Base-by-base conservation (phyloP, 2,888 invertebrate species). In the Torymus aiolomorphi region DNA sequence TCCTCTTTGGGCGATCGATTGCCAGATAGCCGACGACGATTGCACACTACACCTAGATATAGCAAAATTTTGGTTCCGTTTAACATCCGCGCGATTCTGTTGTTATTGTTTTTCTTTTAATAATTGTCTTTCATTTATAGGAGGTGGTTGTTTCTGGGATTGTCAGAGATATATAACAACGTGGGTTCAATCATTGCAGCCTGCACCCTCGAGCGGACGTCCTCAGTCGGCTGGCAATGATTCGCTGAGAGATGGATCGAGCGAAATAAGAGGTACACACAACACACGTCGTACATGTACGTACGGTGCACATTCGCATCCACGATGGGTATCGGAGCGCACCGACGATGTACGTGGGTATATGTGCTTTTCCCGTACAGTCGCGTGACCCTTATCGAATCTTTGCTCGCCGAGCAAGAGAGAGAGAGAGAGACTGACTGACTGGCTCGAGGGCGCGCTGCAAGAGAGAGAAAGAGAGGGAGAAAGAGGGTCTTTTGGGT, bases 321-420 rank as follows among this genome's bases (percentile, higher is more conserved):
- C n/a, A 75, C 42, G 8, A 42, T 42, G 42, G 8, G 42, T 42
- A 42, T 42, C 42, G 42, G 42, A 42, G 42, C 42, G 42, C 8
- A 42, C 42, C 42, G 8, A 42, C 42, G 42, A 42, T 42, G 42
- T 49, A 75, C 14, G 56, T 12, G 8, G 59, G 18, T 14, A 8
- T 5, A 49, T 4, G 56, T 42, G 52, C 20, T 56, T 76, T 16
- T 42, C 5, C 42, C 8, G 42, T 0, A 42, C 42, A 42, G 42
- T 42, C n/a, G 14, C 18, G n/a, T 52, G 57, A 51, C 63, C 61
- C 78, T 73, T 57, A 57, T 69, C 62, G 49, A 78, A 78, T 78
- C 24, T 67, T 78, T 78, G 49, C 31, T 61, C 42, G 42, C 8
- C 42, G 8, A 8, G 42, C 42, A 1, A 42, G 42, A 42, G 5